These are phyloP conservation scores for Cephalotes varians DNA, from an alignment of 2,888 invertebrate species.

Conservation along the genomic window DNA sequence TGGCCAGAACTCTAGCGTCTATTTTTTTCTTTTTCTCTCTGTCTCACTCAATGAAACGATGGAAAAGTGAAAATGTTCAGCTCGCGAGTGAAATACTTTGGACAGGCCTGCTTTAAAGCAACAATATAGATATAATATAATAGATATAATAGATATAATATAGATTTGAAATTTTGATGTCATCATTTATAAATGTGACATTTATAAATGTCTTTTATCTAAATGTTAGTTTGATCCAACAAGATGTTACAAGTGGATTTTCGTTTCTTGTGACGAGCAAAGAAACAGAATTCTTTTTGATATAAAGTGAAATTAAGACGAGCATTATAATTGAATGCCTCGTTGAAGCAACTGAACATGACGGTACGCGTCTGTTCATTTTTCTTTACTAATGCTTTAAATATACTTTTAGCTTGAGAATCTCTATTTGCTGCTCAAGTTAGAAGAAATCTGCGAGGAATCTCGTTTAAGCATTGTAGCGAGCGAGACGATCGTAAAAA, in stretches of 20 bases:
- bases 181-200: too few relatives aligned
- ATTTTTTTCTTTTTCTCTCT: too few relatives aligned
- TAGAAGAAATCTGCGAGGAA: conserved; percentile 41
- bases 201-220: neutral
- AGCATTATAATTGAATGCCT: neutral
- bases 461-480: conserved; percentile 42
- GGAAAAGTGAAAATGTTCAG: too few relatives aligned
- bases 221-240: neutral
- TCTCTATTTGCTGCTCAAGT: conserved; percentile 27
- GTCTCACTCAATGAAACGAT: too few relatives aligned
- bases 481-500: conserved; percentile 37
- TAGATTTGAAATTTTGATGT: too few relatives aligned
- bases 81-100: too few relatives aligned
- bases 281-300: neutral
- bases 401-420: neutral
- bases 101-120: too few relatives aligned
- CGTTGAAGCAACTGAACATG: neutral
- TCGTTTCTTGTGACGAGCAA: neutral
- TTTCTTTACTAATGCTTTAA: conserved; percentile 4
- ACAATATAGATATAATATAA: too few relatives aligned
- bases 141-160: too few relatives aligned
- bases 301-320: neutral
- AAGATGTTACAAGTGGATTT: neutral
- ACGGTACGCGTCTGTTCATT: neutral
- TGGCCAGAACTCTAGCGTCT: too few relatives aligned